These are phyloP conservation scores for Drosophila paracracens DNA, from an alignment of 2,888 invertebrate species.

Conservation along the genomic window DNA sequence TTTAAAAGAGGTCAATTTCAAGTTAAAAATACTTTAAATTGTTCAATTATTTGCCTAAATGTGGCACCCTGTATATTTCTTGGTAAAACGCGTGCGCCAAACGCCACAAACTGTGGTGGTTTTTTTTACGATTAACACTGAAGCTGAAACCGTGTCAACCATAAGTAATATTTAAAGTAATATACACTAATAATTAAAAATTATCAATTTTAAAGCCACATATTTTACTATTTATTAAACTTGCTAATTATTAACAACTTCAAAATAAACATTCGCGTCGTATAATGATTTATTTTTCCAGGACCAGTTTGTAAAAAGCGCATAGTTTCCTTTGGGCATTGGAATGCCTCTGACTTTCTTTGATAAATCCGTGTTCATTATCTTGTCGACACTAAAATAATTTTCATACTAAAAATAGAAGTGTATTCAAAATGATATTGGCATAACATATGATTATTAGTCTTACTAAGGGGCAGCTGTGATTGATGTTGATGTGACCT, in stretches of 20 bases:
- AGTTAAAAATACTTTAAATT: constrained; percentile 1
- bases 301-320: constrained; percentile 7
- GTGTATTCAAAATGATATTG: neutral
- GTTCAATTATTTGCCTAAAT: neutral
- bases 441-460: neutral
- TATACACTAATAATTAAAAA: too few relatives aligned
- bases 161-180: too few relatives aligned
- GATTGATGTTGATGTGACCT: constrained; percentile 27
- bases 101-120: neutral
- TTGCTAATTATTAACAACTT: too few relatives aligned
- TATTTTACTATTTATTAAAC: too few relatives aligned
- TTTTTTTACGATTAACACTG: constrained; percentile 14
- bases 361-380: constrained; percentile 21
- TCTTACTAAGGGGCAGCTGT: constrained; percentile 46
- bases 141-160: constrained; percentile 18
- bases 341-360: constrained; percentile 18
- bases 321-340: constrained; percentile 29
- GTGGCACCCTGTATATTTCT: constrained; percentile 43
- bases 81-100: constrained; percentile 43
- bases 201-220: too few relatives aligned
- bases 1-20: too few relatives aligned
- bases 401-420: constrained; percentile 8
- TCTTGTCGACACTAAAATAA: constrained; percentile 5
- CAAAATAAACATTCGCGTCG: too few relatives aligned
- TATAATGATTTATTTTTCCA: constrained; percentile 16